Conservation (phyloP, 2,888 invertebrate genomes). For the Harpalus rubripes region DNA sequence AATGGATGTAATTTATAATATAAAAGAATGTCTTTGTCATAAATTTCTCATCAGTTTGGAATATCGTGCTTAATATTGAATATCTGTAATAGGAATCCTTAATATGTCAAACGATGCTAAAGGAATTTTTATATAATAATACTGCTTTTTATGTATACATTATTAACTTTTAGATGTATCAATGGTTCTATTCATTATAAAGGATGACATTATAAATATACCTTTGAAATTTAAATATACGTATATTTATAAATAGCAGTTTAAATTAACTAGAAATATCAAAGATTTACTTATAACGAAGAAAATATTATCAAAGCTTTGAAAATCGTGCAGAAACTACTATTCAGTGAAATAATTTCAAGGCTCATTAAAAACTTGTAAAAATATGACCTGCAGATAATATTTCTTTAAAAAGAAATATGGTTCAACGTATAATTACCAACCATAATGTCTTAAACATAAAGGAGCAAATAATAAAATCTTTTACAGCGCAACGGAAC, state of each 20-base stretch:
- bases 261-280: slow-evolving; percentile 38
- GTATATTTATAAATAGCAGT: slow-evolving; percentile 29
- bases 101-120: neutral
- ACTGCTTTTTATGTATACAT: slow-evolving; percentile 20
- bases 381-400: neutral
- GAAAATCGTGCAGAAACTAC: neutral
- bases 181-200: neutral
- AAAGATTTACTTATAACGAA: slow-evolving; percentile 11
- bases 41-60: too few species aligned
- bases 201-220: slow-evolving; percentile 39
- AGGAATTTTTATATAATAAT: slow-evolving; percentile 26
- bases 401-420: slow-evolving; percentile 3
- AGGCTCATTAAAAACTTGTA: neutral
- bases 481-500: neutral
- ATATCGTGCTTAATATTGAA: too few species aligned
- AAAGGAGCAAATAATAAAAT: neutral
- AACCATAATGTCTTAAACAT: neutral
- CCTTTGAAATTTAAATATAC: slow-evolving; percentile 37
- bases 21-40: too few species aligned
- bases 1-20: neutral
- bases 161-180: slow-evolving; percentile 10
- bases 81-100: neutral
- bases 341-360: slow-evolving; percentile 34
- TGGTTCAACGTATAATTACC: neutral
- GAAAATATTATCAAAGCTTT: slow-evolving; percentile 11